phyloP scores from a whole-genome alignment of 2,113 vertebrate genomes.

The Corythoichthys intestinalis region DNA sequence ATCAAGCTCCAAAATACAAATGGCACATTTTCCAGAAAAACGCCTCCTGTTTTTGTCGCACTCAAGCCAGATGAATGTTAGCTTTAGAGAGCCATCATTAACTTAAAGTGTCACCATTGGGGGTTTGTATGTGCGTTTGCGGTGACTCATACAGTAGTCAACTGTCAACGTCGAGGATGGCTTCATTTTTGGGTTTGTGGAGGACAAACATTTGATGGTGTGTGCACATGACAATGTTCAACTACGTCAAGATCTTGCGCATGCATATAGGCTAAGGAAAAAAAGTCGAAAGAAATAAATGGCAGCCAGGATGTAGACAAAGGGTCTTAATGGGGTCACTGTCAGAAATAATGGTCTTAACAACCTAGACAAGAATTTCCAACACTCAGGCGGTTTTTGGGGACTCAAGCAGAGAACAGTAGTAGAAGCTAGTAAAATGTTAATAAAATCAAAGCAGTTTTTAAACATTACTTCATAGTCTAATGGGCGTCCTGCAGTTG shows the following conservation, averaged over 20 bases:
- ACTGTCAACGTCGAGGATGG: constrained; percentile 12
- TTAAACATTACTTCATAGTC: too few relatives aligned
- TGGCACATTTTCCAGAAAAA: constrained; percentile 24
- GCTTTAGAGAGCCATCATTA: constrained; percentile 32
- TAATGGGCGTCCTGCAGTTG: too few relatives aligned
- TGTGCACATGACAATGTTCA: neutral
- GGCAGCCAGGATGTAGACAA: constrained; percentile 15
- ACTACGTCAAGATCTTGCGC: constrained; percentile 22
- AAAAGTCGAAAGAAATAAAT: constrained; percentile 27
- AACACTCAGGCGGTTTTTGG: neutral
- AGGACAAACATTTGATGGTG: neutral
- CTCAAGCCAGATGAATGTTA: constrained; percentile 31
- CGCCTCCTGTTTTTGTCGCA: constrained; percentile 35
- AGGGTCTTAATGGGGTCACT: constrained; percentile 2
- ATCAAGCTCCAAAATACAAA: constrained; percentile 21
- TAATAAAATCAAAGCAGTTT: too few relatives aligned
- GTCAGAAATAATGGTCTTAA: neutral
- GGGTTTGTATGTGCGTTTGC: constrained; percentile 5
- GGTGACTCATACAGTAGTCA: constrained; percentile 40
- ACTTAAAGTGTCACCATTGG: constrained; percentile 31
- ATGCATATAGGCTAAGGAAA: constrained; percentile 26
- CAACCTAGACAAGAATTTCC: constrained; percentile 3
- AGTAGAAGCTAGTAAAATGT: neutral
- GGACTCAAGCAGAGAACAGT: neutral
- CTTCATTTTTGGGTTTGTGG: constrained; percentile 13